phyloP scores from a whole-genome alignment of 2,113 vertebrate genomes.

The Perca schrenkii region DNA sequence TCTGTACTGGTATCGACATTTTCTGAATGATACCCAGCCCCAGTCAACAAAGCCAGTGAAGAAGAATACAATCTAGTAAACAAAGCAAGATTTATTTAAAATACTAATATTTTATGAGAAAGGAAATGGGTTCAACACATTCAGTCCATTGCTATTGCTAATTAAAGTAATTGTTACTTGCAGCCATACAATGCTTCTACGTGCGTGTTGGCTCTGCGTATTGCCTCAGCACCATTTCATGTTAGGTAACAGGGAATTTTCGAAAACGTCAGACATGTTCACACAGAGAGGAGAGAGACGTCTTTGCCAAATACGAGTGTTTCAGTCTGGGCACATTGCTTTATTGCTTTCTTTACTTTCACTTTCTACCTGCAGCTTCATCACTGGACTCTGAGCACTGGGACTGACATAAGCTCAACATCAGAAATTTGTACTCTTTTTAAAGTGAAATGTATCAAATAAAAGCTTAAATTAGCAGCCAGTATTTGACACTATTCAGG shows the following conservation, averaged over 20 bases:
- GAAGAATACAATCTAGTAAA: too few species aligned
- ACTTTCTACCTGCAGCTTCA: constrained; percentile 20
- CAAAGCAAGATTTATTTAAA: too few species aligned
- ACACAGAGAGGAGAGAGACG: neutral
- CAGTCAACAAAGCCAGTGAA: too few species aligned
- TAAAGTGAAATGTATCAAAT: neutral
- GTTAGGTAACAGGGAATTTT: constrained; percentile 25
- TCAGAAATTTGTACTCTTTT: neutral
- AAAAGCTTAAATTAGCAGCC: neutral
- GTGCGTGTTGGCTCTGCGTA: neutral
- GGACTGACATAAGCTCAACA: neutral
- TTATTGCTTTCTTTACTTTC: constrained; percentile 40
- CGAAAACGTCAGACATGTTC: neutral
- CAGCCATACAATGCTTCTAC: neutral
- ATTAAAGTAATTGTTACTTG: neutral
- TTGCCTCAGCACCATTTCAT: constrained; percentile 3
- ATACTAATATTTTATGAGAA: too few species aligned
- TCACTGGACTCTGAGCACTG: neutral
- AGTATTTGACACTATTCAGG: neutral
- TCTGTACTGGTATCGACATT: too few species aligned
- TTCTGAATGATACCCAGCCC: too few species aligned
- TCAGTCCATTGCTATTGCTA: too few species aligned
- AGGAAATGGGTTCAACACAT: too few species aligned
- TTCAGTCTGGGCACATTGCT: constrained; percentile 14
- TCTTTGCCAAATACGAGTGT: constrained; percentile 5